Evolutionary conservation across 2,888 invertebrate species (phyloP), one percentile per base, ranked within the genome.

Genomic region (Caenorhabditis angaria): DNA sequence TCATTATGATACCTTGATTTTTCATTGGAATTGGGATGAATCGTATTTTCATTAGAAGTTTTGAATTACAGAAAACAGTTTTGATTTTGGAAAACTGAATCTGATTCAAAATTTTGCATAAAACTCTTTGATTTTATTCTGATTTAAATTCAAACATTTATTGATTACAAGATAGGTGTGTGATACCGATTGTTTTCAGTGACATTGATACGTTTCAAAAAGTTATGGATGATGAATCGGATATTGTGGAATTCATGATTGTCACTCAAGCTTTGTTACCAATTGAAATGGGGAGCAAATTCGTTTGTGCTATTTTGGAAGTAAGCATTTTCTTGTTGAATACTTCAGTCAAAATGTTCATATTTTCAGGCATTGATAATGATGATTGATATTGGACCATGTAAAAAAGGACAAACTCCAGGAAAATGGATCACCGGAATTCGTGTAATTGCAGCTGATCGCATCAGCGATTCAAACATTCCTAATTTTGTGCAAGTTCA

Each of bases 181-280:
- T n/a, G n/a, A n/a, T n/a, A n/a, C n/a, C n/a, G 41, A 61, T 12
- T 28, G 8, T 25, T 80, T 85, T 75, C 71, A 87, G 87, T 22
- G 87, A 87, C 53, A 48, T 85, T 47, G 75, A 69, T 0, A 53
- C 70, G 24, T 83, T 81, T 54, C 84, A 84, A 41, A 70, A 70
- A 25, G 58, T 83, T 20, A 51, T 87, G 5, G 76, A 78, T 0
- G 76, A 80, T 10, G 75, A 82, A 18, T 78, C 80, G 24, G 86
- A 87, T 55, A 58, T 87, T 1, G 77, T 82, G 60, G 75, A 82
- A 5, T 75, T 87, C 8, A 86, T 87, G 51, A 82, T 81, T 28
- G 53, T 86, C 3, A 86, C 85, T 8, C 85, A 87, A 50, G 82
- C 75, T 6, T 71, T 87, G n/a, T 83, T 87, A n/a, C 84, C 86